A percentile compares a stretch with the other conserved stretches of the same genome.
Conservation (phyloP, 2,797 vertebrate genomes). For the Phoeniculus purpureus region DNA sequence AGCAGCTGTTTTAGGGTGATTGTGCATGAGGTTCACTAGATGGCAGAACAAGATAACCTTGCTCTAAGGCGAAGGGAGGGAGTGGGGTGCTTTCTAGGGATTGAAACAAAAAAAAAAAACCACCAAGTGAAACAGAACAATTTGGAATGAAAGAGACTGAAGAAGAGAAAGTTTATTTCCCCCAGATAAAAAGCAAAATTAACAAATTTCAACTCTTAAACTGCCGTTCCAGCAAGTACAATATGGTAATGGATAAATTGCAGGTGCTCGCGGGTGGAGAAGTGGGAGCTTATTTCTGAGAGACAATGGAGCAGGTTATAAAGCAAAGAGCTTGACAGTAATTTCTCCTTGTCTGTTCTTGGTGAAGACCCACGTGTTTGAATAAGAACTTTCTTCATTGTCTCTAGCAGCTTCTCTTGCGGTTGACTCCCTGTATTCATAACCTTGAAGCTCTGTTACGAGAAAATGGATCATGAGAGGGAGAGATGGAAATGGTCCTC, state of each 20-base stretch:
- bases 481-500: background rate
- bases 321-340: conserved; percentile 54
- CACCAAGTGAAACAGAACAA: background rate
- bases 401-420: conserved; percentile 14
- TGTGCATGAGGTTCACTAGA: conserved; percentile 39
- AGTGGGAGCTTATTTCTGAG: conserved; percentile 39
- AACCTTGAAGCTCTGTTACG: background rate
- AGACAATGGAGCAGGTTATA: conserved; percentile 45
- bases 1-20: background rate
- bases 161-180: conserved; percentile 24
- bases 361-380: conserved; percentile 23
- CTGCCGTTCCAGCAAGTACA: conserved; percentile 24
- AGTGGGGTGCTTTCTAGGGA: background rate
- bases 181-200: background rate
- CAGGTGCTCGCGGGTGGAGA: background rate
- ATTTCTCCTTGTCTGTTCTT: conserved; percentile 57
- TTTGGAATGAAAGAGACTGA: background rate
- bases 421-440: background rate
- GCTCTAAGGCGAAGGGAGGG: background rate
- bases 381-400: conserved; percentile 46
- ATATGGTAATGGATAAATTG: conserved; percentile 49
- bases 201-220: conserved; percentile 26
- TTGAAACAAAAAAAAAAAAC: background rate
- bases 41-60: conserved; percentile 71
- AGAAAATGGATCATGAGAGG: background rate